phyloP scores from a whole-genome alignment of 2,113 vertebrate species.

The Perca schrenkii region DNA sequence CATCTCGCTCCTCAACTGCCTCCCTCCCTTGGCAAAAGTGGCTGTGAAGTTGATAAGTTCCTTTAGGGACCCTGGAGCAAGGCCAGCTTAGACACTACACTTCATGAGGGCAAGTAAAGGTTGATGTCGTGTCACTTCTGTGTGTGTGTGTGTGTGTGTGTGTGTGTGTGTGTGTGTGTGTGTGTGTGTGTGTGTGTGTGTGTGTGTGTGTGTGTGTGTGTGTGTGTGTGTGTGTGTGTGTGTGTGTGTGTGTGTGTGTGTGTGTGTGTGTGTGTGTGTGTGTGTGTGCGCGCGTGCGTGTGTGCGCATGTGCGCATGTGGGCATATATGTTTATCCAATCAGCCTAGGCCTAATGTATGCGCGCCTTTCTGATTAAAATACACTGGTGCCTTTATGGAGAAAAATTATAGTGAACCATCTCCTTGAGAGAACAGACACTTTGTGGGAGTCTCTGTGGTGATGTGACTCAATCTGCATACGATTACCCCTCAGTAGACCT shows the following conservation, averaged over 20 bases:
- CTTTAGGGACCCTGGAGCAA: conserved; percentile 51
- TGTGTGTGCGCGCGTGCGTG: neutral
- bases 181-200: conserved; percentile 14
- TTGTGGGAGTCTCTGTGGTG: conserved; percentile 57
- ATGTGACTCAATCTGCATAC: conserved; percentile 76
- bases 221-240: neutral
- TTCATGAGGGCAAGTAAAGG: conserved; percentile 64
- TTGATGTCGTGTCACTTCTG: conserved; percentile 51
- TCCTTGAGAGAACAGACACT: conserved; percentile 56
- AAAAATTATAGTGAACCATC: conserved; percentile 58
- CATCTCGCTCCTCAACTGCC: conserved; percentile 18
- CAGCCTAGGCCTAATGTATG: conserved; percentile 49
- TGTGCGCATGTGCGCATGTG: neutral
- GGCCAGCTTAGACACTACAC: conserved; percentile 61
- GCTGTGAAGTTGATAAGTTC: conserved; percentile 74
- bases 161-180: conserved; percentile 36
- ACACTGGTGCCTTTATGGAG: conserved; percentile 62
- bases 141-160: conserved; percentile 1
- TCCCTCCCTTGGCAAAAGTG: conserved; percentile 48
- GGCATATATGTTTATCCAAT: conserved; percentile 44
- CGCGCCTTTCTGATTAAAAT: conserved; percentile 64
- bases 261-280: conserved; percentile 7
- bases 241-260: conserved; percentile 8
- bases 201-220: conserved; percentile 32
- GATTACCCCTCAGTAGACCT: conserved; percentile 74